These are phyloP conservation scores for Endotricha flammealis DNA, from an alignment of 2,888 invertebrate species.

Conservation along the genomic window DNA sequence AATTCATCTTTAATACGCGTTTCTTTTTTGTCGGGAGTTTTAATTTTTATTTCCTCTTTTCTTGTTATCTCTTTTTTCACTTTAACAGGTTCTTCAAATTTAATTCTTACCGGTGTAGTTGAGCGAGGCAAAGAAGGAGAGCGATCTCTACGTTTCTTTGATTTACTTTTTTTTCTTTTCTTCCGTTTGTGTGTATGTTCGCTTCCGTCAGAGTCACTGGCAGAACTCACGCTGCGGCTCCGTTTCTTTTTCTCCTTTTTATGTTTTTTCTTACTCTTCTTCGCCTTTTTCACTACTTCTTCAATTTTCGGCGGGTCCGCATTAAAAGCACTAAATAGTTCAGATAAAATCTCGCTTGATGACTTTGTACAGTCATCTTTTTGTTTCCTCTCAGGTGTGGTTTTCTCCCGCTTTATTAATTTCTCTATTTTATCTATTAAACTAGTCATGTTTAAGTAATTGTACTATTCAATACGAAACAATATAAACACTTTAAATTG, in stretches of 20 bases:
- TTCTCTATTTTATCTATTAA: slow-evolving; percentile 66
- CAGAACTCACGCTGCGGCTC: slow-evolving; percentile 59
- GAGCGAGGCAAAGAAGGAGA: slow-evolving; percentile 41
- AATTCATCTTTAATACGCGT: slow-evolving; percentile 19
- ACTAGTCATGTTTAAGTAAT: slow-evolving; percentile 52
- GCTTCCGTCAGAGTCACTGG: slow-evolving; percentile 53
- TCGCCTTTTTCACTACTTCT: slow-evolving; percentile 60
- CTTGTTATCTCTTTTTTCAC: slow-evolving; percentile 36
- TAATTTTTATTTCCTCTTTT: slow-evolving; percentile 28
- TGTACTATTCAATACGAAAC: too few species aligned
- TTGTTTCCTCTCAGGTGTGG: slow-evolving; percentile 59
- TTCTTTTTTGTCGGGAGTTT: slow-evolving; percentile 30
- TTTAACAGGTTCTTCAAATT: slow-evolving; percentile 33
- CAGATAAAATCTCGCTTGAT: slow-evolving; percentile 89
- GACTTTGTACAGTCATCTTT: slow-evolving; percentile 78
- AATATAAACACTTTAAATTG: too few species aligned
- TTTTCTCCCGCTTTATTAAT: slow-evolving; percentile 65
- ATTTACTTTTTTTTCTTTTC: slow-evolving; percentile 77
- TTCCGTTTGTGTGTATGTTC: slow-evolving; percentile 76
- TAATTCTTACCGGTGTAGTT: slow-evolving; percentile 41
- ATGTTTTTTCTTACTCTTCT: slow-evolving; percentile 80
- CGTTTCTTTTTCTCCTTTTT: slow-evolving; percentile 79
- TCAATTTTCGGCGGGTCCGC: slow-evolving; percentile 82
- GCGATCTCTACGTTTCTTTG: slow-evolving; percentile 47
- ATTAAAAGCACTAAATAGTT: slow-evolving; percentile 88